These are phyloP conservation scores for Heteractis magnifica DNA, from an alignment of 92 coral and sea anemone species.

Conservation along the genomic window DNA sequence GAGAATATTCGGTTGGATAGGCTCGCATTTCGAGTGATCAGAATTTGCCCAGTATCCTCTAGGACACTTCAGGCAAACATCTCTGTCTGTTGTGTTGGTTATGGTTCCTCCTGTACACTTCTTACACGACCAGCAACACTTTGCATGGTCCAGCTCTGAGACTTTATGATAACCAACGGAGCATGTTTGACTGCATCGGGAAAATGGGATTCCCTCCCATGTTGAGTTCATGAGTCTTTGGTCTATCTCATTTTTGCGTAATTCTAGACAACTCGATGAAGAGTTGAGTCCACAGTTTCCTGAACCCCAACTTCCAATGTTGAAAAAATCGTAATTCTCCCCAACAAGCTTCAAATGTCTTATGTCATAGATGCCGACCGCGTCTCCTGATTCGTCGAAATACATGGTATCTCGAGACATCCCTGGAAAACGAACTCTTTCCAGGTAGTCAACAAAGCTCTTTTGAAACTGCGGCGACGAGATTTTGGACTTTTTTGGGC, in stretches of 20 bases:
- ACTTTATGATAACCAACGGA: constrained; percentile 69
- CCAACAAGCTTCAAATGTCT: constrained; percentile 54
- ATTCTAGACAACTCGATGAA: constrained; percentile 15
- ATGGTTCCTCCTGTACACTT: constrained; percentile 64
- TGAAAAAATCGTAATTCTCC: constrained; percentile 57
- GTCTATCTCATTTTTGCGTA: constrained; percentile 13
- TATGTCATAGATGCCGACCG: constrained; percentile 77
- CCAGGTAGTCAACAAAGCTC: constrained; percentile 45
- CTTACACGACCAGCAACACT: constrained; percentile 88
- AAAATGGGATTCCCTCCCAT: constrained; percentile 38
- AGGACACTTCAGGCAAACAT: constrained; percentile 70
- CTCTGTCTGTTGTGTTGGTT: constrained; percentile 58
- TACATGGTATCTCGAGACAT: constrained; percentile 62
- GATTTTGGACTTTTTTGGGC: constrained; percentile 24
- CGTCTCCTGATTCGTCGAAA: constrained; percentile 68
- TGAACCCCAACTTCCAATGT: constrained; percentile 72
- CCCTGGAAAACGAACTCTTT: constrained; percentile 64
- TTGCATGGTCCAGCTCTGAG: constrained; percentile 55
- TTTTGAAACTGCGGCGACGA: constrained; percentile 30
- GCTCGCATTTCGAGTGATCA: constrained; percentile 65
- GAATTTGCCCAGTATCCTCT: constrained; percentile 68
- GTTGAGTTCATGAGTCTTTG: constrained; percentile 7
- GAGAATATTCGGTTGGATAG: constrained; percentile 60
- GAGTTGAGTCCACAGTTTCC: constrained; percentile 7
- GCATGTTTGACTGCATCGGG: constrained; percentile 63